Evolutionary conservation across 2,888 invertebrate genomes (phyloP).

Genomic region (Bombyx huttoni): DNA sequence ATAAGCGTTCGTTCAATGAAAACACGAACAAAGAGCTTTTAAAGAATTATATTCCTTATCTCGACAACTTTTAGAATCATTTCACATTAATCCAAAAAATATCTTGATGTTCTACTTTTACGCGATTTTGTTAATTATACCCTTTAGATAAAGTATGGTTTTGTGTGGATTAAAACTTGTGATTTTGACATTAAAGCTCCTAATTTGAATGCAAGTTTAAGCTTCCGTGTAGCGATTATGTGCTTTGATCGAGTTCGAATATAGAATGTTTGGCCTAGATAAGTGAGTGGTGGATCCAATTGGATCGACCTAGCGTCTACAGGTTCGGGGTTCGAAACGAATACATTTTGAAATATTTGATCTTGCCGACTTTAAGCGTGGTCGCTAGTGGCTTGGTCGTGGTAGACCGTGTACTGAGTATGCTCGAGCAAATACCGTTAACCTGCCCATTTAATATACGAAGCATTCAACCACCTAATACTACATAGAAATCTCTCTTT

Average conservation of each 20-base stretch:
- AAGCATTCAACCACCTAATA: no score
- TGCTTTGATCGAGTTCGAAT: constrained; percentile 36
- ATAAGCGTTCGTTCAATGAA: constrained; percentile 7
- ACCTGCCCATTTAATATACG: no score
- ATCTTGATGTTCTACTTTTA: not conserved
- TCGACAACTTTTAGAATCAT: no score
- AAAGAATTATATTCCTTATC: no score
- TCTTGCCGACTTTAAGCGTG: no score
- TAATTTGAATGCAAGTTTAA: constrained; percentile 18
- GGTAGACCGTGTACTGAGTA: no score
- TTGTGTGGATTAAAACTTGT: not conserved
- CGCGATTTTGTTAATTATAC: not conserved
- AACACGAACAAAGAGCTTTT: not conserved
- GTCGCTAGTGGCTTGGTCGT: no score
- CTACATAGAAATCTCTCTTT: no score
- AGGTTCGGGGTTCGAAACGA: constrained; percentile 17
- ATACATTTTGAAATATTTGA: no score
- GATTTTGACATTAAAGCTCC: not conserved
- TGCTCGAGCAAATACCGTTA: no score
- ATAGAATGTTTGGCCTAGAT: not conserved
- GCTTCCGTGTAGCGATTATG: constrained; percentile 39
- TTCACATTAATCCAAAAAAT: no score
- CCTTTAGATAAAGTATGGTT: not conserved
- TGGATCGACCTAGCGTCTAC: not conserved
- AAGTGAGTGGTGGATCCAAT: not conserved